Percentiles rank a stretch among this genome's conserved stretches.
Conservation (phyloP, 2,888 invertebrate species). For the Holacanthella duospinosa region DNA sequence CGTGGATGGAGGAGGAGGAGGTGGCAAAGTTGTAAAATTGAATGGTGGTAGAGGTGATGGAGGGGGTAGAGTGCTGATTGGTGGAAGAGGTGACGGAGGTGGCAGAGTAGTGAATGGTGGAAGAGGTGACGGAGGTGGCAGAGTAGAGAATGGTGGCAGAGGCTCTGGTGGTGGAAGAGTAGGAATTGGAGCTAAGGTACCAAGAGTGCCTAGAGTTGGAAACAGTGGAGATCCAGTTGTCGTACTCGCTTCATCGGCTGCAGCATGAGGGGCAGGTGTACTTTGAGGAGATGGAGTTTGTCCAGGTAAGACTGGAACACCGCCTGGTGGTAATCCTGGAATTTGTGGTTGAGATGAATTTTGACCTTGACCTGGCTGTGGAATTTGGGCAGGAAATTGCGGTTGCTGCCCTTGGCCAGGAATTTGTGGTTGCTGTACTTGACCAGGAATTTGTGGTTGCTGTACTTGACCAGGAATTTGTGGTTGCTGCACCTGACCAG, state of each 20-base stretch:
- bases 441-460: conserved; percentile 4
- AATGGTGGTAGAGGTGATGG: conserved; percentile 3
- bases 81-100: conserved; percentile 10
- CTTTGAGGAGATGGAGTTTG: background rate
- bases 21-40: conserved; percentile 1
- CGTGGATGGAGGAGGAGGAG: conserved; percentile 6
- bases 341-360: background rate
- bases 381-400: background rate
- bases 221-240: conserved; percentile 4
- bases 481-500: background rate
- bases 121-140: conserved; percentile 8
- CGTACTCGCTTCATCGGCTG: conserved; percentile 6
- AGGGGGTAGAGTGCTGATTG: conserved; percentile 7
- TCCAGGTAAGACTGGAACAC: conserved; percentile 4
- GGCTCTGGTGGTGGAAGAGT: background rate
- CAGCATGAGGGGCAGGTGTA: background rate
- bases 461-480: background rate
- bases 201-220: conserved; percentile 10
- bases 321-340: background rate
- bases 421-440: conserved; percentile 6
- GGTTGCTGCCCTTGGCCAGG: background rate
- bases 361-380: background rate
- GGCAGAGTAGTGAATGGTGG: conserved; percentile 10
- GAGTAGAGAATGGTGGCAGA: background rate
- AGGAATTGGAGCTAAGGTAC: conserved; percentile 4